Evolutionary conservation across 2,888 invertebrate species (phyloP), one percentile per base, ranked within the genome.

Genomic region (Nebria salina): DNA sequence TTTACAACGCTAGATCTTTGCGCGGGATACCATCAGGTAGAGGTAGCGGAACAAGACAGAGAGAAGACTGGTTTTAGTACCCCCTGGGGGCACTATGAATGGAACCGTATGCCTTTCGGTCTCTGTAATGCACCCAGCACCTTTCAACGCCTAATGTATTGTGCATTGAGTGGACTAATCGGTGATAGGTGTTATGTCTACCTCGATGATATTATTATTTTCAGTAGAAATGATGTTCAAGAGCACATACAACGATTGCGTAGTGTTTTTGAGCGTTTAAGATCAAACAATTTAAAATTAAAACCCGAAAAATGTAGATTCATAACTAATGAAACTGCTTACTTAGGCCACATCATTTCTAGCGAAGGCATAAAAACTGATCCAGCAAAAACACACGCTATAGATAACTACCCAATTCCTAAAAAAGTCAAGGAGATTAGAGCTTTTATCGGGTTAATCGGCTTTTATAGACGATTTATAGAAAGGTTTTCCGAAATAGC

Each of bases 131-230:
- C 20, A 20, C 20, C 20, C 20, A 20, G 20, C 20, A 20, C 20
- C 20, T 20, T 86, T 72, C 85, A 85, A 68, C 66, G 86, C 1
- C 42, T 85, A 4, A 87, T 87, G 85, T 84, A 87, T 72, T 73
- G 77, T 6, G 84, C 84, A 0, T 78, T 87, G n/a, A 77, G 82
- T 0, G 86, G 84, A 0, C 66, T 86, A 34, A 81, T 82, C 42
- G 84, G 84, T 73, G 73, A 82, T 65, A 81, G 42, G 26, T 43
- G 68, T 7, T 82, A 76, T n/a, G 76, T 83, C 3, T 84, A 83
- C 65, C 20, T 83, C 0, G 83, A 84, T 20, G 20, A 20, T 20
- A 20, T 20, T 20, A 20, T 20, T 20, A 20, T 20, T 20, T 20
- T 20, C 20, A 73, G 77, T 7, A 15, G 76, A 11, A 66, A 72